Conservation (phyloP, 2,797 vertebrate species). For the Coreius guichenoti region DNA sequence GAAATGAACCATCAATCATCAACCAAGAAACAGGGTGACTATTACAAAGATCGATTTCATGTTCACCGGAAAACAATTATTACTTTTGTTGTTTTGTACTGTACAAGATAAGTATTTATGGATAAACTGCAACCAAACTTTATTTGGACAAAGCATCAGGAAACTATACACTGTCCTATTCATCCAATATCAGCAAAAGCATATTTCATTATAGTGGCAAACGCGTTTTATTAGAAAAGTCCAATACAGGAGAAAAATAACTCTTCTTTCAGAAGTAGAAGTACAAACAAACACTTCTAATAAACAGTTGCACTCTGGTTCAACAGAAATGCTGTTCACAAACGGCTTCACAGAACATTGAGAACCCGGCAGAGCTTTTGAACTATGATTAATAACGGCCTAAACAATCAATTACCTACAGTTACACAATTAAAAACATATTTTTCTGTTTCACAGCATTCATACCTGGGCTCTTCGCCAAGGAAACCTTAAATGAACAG, state of each 20-base stretch:
- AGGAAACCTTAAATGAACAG: slow-evolving; percentile 9
- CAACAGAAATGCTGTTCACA: slow-evolving; percentile 20
- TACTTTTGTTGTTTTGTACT: neutral
- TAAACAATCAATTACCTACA: slow-evolving; percentile 42
- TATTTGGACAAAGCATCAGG: neutral
- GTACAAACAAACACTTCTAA: neutral
- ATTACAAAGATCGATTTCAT: slow-evolving; percentile 12
- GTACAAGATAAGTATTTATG: neutral
- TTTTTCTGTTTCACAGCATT: slow-evolving; percentile 41
- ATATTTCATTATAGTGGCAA: slow-evolving; percentile 7
- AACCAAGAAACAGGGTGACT: neutral
- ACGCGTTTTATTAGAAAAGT: neutral
- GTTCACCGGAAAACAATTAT: neutral
- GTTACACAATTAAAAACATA: slow-evolving; percentile 29
- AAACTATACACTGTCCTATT: neutral
- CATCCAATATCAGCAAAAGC: neutral
- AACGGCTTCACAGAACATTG: slow-evolving; percentile 24
- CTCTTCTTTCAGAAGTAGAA: neutral
- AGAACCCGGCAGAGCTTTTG: slow-evolving; percentile 7
- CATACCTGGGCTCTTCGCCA: slow-evolving; percentile 13
- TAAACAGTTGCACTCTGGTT: neutral
- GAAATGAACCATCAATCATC: slow-evolving; percentile 32
- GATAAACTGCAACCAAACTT: neutral
- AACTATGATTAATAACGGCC: slow-evolving; percentile 47
- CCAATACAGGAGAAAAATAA: neutral